Percentiles rank a stretch among this genome's conserved stretches.
phyloP scores from a whole-genome alignment of 1,140 invertebrate species.

The Orius insidiosus region DNA sequence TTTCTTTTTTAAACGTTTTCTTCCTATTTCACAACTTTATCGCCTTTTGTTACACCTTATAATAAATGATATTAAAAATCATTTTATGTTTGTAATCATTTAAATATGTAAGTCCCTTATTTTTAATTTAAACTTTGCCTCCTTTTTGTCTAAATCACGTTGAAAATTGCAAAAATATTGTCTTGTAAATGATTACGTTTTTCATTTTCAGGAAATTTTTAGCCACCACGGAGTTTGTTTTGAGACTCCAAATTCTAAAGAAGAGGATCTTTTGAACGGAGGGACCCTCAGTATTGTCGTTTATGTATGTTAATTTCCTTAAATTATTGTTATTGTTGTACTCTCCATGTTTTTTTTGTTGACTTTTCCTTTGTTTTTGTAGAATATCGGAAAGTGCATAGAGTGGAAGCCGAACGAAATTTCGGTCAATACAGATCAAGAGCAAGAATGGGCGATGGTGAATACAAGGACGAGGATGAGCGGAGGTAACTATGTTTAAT shows the following conservation, averaged over 20 bases:
- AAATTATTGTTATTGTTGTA: slow-evolving; percentile 6
- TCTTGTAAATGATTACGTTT: too few relatives aligned
- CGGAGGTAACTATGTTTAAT: slow-evolving; percentile 33
- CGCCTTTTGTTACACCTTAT: too few relatives aligned
- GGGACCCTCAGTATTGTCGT: slow-evolving; percentile 31
- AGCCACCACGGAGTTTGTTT: slow-evolving; percentile 29
- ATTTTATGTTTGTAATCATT: too few relatives aligned
- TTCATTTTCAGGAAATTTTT: slow-evolving; percentile 26
- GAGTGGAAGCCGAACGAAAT: slow-evolving; percentile 65
- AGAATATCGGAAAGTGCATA: slow-evolving; percentile 38
- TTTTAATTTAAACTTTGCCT: too few relatives aligned
- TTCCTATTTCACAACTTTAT: too few relatives aligned
- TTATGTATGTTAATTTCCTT: slow-evolving; percentile 25
- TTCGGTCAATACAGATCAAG: slow-evolving; percentile 53
- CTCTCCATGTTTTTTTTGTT: slow-evolving; percentile 9
- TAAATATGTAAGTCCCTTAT: too few relatives aligned
- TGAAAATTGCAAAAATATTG: too few relatives aligned
- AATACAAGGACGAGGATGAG: slow-evolving; percentile 42
- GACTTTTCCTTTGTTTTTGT: slow-evolving; percentile 13
- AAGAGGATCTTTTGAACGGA: slow-evolving; percentile 28
- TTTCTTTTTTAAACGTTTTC: too few relatives aligned
- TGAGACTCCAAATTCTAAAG: slow-evolving; percentile 24
- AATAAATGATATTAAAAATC: too few relatives aligned
- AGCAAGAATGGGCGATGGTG: slow-evolving; percentile 65
- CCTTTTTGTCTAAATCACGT: too few relatives aligned